A percentile compares a stretch with the other conserved stretches of the same genome.
phyloP scores from a whole-genome alignment of 2,888 invertebrate genomes.

The Noctua pronuba region DNA sequence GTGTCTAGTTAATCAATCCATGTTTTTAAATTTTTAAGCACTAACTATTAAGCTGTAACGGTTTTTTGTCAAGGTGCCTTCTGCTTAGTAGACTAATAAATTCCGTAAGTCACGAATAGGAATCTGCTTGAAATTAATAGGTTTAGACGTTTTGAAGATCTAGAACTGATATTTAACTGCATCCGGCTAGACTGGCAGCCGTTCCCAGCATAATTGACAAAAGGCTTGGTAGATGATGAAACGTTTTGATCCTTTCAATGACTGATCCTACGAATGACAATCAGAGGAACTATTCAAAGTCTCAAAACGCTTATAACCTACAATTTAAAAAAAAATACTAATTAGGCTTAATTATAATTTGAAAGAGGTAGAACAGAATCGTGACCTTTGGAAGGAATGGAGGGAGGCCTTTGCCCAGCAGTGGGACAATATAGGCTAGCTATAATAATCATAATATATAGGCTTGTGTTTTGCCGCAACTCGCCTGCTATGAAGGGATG shows the following conservation, averaged over 20 bases:
- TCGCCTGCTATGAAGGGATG: background rate
- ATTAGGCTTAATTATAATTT: no score
- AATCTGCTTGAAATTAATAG: constrained; percentile 40
- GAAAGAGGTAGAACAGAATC: no score
- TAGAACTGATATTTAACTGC: background rate
- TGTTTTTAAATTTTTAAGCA: constrained; percentile 27
- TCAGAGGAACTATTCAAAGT: background rate
- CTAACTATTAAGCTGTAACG: constrained; percentile 19
- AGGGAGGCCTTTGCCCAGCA: no score
- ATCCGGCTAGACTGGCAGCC: background rate
- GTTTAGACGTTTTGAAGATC: constrained; percentile 2
- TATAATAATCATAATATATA: no score
- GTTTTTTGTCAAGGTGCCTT: constrained; percentile 50
- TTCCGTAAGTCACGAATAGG: constrained; percentile 34
- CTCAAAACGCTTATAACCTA: no score
- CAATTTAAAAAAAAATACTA: no score
- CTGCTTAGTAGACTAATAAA: constrained; percentile 8
- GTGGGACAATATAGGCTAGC: no score
- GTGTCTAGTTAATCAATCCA: constrained; percentile 53
- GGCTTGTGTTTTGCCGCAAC: background rate
- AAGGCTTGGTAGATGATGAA: background rate
- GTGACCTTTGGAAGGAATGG: no score
- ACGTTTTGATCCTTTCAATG: background rate
- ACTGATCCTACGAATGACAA: no score
- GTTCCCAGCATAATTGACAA: background rate